phyloP scores from a whole-genome alignment of 2,888 invertebrate species.

The Dusona sp. region DNA sequence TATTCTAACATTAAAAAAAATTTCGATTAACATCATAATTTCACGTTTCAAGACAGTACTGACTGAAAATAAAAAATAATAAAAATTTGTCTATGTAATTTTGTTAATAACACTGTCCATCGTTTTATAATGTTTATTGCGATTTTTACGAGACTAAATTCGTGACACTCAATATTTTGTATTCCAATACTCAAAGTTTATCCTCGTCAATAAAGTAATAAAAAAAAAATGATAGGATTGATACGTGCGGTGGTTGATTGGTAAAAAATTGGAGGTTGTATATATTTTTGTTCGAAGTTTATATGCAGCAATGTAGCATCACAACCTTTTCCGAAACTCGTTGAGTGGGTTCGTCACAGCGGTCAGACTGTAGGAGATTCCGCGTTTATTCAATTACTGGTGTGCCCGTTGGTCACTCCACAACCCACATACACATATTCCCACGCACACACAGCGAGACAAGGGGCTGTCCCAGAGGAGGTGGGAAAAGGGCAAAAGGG shows the following conservation, averaged over 20 bases:
- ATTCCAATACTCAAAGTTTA: neutral
- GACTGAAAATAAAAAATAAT: no score
- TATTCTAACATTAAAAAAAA: no score
- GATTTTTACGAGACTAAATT: neutral
- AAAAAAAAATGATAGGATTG: neutral
- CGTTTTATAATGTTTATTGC: neutral
- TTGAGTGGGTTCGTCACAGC: constrained; percentile 42
- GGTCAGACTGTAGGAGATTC: constrained; percentile 34
- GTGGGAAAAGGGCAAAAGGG: constrained; percentile 12
- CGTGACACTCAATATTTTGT: neutral
- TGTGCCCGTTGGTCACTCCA: constrained; percentile 52
- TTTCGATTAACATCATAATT: no score
- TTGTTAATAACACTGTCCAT: no score
- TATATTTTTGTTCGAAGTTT: neutral
- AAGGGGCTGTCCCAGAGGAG: constrained; percentile 27
- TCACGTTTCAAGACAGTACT: no score
- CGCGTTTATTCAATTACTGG: constrained; percentile 65
- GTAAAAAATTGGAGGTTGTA: neutral
- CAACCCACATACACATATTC: neutral
- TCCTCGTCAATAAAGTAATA: neutral
- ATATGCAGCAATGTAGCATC: neutral
- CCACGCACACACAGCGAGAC: neutral
- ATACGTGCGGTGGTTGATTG: neutral
- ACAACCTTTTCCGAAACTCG: constrained; percentile 24
- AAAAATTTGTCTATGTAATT: no score